Base-by-base conservation (phyloP, 2,888 invertebrate genomes). In the Caenorhabditis sp. region DNA sequence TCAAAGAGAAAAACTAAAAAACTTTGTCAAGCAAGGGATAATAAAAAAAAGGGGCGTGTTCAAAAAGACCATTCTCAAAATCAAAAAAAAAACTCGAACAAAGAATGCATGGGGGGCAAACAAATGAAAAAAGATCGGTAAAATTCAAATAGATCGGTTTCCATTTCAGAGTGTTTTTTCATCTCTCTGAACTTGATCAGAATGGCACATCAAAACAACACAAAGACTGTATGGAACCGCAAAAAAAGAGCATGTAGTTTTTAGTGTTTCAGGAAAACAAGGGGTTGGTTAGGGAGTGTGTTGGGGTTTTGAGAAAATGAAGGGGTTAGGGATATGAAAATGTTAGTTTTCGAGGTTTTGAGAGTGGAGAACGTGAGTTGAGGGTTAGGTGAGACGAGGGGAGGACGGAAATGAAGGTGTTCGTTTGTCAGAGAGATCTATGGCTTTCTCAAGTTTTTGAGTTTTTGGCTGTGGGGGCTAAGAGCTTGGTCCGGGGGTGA, bases 41-140 rank as follows among this genome's bases (percentile, higher is more conserved):
- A 26, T 16, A 10, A 19, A 28, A 59, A 49, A 38, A 64, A 38
- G 12, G 38, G 6, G 6, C 12, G 38, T 6, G 31, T 38, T 38
- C 38, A 38, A 38, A 54, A 54, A 74, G 41, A 64, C 56, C 74
- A 74, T 74, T 74, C 74, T 74, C 64, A 31, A 66, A 54, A 51
- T 26, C 5, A 64, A 47, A 28, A 47, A n/a, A n/a, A n/a, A n/a
- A n/a, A n/a, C n/a, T 8, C 4, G n/a, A 54, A 64, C 35, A 38
- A 69, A 56, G 0, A 16, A 3, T n/a, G n/a, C n/a, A 28, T 16
- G 28, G 38, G 31, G 22, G 19, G n/a, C 6, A 51, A 51, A 51
- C 26, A 38, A 22, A 54, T 63, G 51, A 63, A 59, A 51, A 69
- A 69, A 63, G 63, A 70, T 76, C 75, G 81, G 81, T 81, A 81